phyloP scores from a whole-genome alignment of 2,888 invertebrate species.

The Cheilosia grossa region DNA sequence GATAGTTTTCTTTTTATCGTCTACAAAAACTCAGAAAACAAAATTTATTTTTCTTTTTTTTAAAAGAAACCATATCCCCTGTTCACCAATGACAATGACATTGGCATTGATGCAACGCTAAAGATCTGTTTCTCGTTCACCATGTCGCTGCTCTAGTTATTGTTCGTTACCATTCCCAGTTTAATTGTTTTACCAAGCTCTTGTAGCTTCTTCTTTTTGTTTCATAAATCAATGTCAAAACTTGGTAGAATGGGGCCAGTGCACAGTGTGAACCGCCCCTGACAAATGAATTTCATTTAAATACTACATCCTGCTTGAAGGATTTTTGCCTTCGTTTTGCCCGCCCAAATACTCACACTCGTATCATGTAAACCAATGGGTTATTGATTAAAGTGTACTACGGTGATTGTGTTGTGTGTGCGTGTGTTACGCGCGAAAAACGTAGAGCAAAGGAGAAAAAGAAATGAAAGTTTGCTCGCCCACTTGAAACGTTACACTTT shows the following conservation, averaged over 20 bases:
- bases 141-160: slow-evolving; percentile 37
- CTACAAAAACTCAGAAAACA: slow-evolving; percentile 1
- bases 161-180: slow-evolving; percentile 55
- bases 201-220: slow-evolving; percentile 21
- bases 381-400: slow-evolving; percentile 62
- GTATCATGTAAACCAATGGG: slow-evolving; percentile 44
- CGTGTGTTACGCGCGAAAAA: not conserved
- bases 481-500: slow-evolving; percentile 56
- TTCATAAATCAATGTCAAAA: slow-evolving; percentile 71
- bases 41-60: slow-evolving; percentile 13
- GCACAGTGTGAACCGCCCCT: slow-evolving; percentile 40
- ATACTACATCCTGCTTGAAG: slow-evolving; percentile 51
- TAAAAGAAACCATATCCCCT: slow-evolving; percentile 17
- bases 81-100: slow-evolving; percentile 52
- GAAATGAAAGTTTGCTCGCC: slow-evolving; percentile 14
- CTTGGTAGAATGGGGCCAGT: slow-evolving; percentile 1
- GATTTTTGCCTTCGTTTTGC: slow-evolving; percentile 8
- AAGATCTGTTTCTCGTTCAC: slow-evolving; percentile 28
- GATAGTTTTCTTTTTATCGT: slow-evolving; percentile 31
- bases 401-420: slow-evolving; percentile 39
- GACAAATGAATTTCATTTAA: slow-evolving; percentile 66
- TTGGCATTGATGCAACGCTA: slow-evolving; percentile 49
- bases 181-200: slow-evolving; percentile 59
- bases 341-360: slow-evolving; percentile 12
- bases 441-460: not conserved